Base-by-base conservation (phyloP, 1,140 invertebrate species). In the Drosophila pseudoobscura region DNA sequence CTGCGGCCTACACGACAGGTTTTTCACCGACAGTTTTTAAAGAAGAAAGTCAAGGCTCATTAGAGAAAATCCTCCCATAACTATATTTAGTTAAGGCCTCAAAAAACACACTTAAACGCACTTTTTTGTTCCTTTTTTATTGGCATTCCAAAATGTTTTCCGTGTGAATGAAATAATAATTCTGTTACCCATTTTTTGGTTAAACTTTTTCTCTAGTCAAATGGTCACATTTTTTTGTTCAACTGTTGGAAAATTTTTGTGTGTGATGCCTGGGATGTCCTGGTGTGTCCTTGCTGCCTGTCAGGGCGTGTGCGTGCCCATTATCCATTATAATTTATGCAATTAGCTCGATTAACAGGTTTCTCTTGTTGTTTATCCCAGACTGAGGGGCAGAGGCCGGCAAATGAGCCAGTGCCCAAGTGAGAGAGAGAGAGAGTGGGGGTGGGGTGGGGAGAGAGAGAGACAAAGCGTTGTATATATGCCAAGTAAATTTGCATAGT, bases 301-400 rank as follows among this genome's bases (percentile, higher is more conserved):
- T 39, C 35, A 39, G 11, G 15, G 11, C 49, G 35, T 72, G 59
- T 72, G 69, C 70, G 68, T 74, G 52, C 53, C 70, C 72, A 74
- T 75, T 85, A 75, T 75, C 70, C 43, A 73, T 83, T 83, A 79
- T 85, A 88, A 88, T 88, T 79, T 83, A 83, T 83, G 78, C 83
- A 88, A 88, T 88, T 83, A 88, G 83, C 78, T 63, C 78, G 83
- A 88, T 87, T 87, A 87, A 87, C 83, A 70, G 71, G 74, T 80
- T 78, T 71, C 73, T 77, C 74, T 64, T 69, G 73, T 77, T 77
- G 64, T 70, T 59, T 77, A 77, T 71, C 59, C 53, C 46, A 31
- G 46, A 15, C 62, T 11, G 35, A 69, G 47, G 63, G 39, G 2
- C 49, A 58, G 26, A 52, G 24, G 26, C 8, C 35, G 52, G 15